Evolutionary conservation across 1,140 invertebrate species (phyloP).

Genomic region (Achatina immaculata): DNA sequence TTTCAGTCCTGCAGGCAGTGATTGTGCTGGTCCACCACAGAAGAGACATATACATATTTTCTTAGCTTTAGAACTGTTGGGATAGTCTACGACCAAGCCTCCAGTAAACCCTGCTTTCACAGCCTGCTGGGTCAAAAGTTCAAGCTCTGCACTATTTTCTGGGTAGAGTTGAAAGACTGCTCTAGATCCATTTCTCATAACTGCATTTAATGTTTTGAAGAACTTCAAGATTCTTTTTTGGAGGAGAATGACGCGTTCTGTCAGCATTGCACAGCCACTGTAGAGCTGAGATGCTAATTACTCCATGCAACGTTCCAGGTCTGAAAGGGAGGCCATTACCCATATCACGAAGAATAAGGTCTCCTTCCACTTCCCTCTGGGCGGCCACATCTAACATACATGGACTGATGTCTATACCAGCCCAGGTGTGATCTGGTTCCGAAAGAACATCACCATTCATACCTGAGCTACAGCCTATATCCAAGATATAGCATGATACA

Average conservation of each 20-base stretch:
- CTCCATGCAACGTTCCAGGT: constrained; percentile 95
- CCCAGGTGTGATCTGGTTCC: constrained; percentile 92
- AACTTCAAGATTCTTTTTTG: constrained; percentile 90
- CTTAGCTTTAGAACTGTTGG: constrained; percentile 97
- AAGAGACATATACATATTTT: constrained; percentile 95
- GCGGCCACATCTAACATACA: constrained; percentile 95
- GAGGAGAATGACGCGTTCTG: constrained; percentile 89
- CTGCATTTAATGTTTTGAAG: constrained; percentile 90
- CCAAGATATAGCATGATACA: constrained; percentile 85
- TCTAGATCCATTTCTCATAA: constrained; percentile 85
- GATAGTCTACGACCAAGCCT: constrained; percentile 94
- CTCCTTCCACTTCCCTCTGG: constrained; percentile 92
- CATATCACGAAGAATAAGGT: constrained; percentile 92
- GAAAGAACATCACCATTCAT: constrained; percentile 93
- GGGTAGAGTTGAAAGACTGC: constrained; percentile 99
- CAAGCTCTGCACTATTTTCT: constrained; percentile 88
- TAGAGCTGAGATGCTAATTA: constrained; percentile 89
- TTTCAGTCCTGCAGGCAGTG: constrained; percentile 73
- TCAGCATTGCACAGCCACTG: constrained; percentile 99
- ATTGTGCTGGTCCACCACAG: constrained; percentile 80
- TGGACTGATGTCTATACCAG: constrained; percentile 94
- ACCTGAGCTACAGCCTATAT: constrained; percentile 98
- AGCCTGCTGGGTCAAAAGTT: constrained; percentile 93
- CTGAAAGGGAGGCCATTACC: constrained; percentile 95
- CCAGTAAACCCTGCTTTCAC: constrained; percentile 98